Evolutionary conservation across 1,140 invertebrate species (phyloP).

Genomic region (Sycophaga agraensis): DNA sequence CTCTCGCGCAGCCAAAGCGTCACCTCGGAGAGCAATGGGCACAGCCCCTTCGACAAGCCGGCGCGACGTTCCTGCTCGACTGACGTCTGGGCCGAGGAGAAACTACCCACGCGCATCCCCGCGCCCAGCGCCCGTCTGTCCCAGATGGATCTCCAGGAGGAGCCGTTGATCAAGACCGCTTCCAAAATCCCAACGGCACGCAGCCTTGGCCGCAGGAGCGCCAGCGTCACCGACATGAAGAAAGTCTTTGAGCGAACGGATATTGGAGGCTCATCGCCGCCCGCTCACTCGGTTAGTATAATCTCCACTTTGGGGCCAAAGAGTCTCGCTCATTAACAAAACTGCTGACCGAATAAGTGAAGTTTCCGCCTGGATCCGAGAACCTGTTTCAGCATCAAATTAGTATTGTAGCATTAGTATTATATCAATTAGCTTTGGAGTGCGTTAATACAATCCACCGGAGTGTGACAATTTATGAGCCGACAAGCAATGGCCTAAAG

Average conservation of each 20-base stretch:
- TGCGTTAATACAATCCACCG: too few species aligned
- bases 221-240: constrained; percentile 64
- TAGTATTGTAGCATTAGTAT: too few species aligned
- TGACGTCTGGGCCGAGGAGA: constrained; percentile 37
- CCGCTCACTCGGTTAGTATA: constrained; percentile 6
- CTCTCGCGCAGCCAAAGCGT: constrained; percentile 30
- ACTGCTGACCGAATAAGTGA: too few species aligned
- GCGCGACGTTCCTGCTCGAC: constrained; percentile 11
- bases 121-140: constrained; percentile 28
- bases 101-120: constrained; percentile 40
- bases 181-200: constrained; percentile 47
- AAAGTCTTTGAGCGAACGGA: constrained; percentile 64
- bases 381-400: too few species aligned
- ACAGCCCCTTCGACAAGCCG: background rate
- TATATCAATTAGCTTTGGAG: too few species aligned
- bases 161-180: background rate
- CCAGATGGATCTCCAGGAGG: background rate
- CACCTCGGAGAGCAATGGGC: constrained; percentile 23
- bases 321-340: too few species aligned
- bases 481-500: too few species aligned
- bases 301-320: too few species aligned
- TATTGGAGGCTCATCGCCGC: constrained; percentile 19
- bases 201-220: constrained; percentile 42
- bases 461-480: too few species aligned
- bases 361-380: too few species aligned